Base-by-base conservation (phyloP, 2,113 vertebrate genomes). In the Carassius carassius region DNA sequence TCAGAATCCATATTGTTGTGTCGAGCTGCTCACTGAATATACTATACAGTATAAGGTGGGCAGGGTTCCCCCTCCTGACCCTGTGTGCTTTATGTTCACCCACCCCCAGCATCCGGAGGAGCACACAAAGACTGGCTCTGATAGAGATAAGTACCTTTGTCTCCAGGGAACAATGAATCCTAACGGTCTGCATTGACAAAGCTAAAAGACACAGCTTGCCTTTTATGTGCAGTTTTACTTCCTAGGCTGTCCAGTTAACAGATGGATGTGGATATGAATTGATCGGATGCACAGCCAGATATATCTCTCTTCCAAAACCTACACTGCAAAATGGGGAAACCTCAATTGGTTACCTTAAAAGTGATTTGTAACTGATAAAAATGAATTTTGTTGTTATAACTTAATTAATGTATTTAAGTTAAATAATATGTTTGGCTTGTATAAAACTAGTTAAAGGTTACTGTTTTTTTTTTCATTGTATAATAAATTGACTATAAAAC, bases 71-170 rank as follows among this genome's bases (percentile, higher is more conserved):
- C 56, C 73, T 76, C 56, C 14, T 29, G 23, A 44, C 44, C 23
- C 23, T 19, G 35, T 47, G 60, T 23, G n/a, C 86, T 44, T 89
- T 86, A 90, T 89, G 89, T 92, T 92, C 86, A 74, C 87, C 87
- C 86, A 84, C 83, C 89, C 44, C 79, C 74, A 56, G 58, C 37
- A 69, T 75, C 69, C 32, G 17, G 49, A 75, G 69, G 5, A 69
- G n/a, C 14, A 3, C 49, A 78, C 51, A 83, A 83, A 83, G 56
- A 35, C 69, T 74, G 56, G 3, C 37, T 79, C 62, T 44, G 83
- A 69, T 70, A 37, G 14, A 65, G 78, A 77, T 70, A 56, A 70
- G 29, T 67, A 44, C 63, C 76, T 84, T 69, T 78, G 49, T 78
- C 83, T 79, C 78, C 4, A 5, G 78, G 60, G 78, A 80, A 49